phyloP scores from a whole-genome alignment of 2,113 vertebrate species.

The Hydrolagus affinis region DNA sequence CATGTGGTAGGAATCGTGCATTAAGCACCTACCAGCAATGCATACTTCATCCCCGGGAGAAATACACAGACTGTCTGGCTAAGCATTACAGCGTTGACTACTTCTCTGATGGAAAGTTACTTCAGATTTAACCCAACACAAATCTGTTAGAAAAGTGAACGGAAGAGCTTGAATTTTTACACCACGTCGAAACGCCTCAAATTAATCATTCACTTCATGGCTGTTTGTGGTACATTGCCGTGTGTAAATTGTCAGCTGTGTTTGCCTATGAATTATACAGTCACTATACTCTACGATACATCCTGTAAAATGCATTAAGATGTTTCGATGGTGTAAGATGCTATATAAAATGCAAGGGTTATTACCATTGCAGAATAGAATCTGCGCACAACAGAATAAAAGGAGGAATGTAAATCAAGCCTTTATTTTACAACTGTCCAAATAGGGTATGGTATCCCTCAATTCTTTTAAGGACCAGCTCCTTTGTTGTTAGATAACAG shows the following conservation, averaged over 20 bases:
- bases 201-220: too few relatives aligned
- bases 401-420: neutral
- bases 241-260: too few relatives aligned
- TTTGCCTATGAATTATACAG: too few relatives aligned
- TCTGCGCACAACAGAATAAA: neutral
- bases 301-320: too few relatives aligned
- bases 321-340: too few relatives aligned
- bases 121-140: neutral
- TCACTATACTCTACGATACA: too few relatives aligned
- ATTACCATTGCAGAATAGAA: too few relatives aligned
- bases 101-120: neutral
- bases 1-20: neutral
- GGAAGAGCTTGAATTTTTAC: too few relatives aligned
- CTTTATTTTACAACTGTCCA: neutral
- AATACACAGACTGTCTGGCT: neutral
- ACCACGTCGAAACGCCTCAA: too few relatives aligned
- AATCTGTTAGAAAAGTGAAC: neutral
- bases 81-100: neutral
- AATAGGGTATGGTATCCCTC: neutral
- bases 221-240: too few relatives aligned
- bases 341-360: too few relatives aligned
- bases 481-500: slow-evolving; percentile 7
- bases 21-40: neutral
- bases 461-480: neutral
- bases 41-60: neutral